Base-by-base conservation (phyloP, 2,888 invertebrate species). In the Tachina lurida region DNA sequence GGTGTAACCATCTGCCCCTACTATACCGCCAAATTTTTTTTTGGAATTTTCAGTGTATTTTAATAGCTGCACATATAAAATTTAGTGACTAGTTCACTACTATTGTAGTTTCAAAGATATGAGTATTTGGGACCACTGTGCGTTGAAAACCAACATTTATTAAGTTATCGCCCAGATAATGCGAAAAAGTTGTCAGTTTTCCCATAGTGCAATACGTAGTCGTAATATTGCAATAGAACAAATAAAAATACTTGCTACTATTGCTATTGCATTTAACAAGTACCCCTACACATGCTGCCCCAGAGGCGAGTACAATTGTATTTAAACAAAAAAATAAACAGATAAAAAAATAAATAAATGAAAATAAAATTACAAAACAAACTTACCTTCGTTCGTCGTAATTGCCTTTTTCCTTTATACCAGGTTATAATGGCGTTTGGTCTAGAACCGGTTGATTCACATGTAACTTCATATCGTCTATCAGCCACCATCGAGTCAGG, bases 381-480 rank as follows among this genome's bases (percentile, higher is more conserved):
- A 91, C 93, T 93, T 90, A 97, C 97, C 94, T 95, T 96, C 82
- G 96, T 96, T 91, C 96, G 95, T 90, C 96, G 95, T 87, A 97
- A 95, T 91, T 96, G 96, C 84, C 96, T 94, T 92, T 96, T 97
- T 87, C 97, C 97, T 93, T 97, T 97, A 94, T 96, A 97, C 97
- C 97, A 97, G 17, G 97, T 96, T 93, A 97, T 95, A 91, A 96
- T 95, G 43, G 97, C 97, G 31, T 97, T 95, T 80, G 97, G 97
- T 87, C 97, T 94, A 70, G 97, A 97, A 88, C 97, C 97, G 13
- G 96, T 95, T 5, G 97, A 96, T 93, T 96, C 96, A 91, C 97
- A 98, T 75, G 95, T 94, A 83, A 97, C 95, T 92, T 97, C 96
- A 93, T 97, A 97, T 74, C 96, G 94, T 83, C 96, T 95, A 90